phyloP scores from a whole-genome alignment of 2,797 vertebrate species.

The Rhabdomys pumilio region DNA sequence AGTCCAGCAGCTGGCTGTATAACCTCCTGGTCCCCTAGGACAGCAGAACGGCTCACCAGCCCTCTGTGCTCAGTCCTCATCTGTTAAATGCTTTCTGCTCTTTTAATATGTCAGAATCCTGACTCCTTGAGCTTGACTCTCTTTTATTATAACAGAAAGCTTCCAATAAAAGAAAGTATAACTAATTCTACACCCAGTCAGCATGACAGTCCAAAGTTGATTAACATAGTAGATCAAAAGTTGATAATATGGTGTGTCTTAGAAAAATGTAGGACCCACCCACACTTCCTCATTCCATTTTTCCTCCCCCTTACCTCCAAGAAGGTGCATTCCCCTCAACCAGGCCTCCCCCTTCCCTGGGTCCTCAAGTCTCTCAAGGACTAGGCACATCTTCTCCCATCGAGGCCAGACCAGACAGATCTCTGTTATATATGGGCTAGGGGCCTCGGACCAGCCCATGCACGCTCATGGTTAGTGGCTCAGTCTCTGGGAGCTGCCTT shows the following conservation, averaged over 20 bases:
- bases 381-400: background rate
- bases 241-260: background rate
- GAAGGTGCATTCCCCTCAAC: too few species aligned
- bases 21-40: constrained; percentile 76
- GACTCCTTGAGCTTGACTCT: constrained; percentile 59
- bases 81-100: constrained; percentile 72
- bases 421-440: background rate
- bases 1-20: constrained; percentile 73
- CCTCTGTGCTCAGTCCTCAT: constrained; percentile 73
- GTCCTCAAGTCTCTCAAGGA: background rate
- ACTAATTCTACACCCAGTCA: constrained; percentile 73
- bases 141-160: constrained; percentile 79
- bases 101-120: constrained; percentile 68
- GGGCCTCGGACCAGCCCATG: background rate
- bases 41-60: constrained; percentile 77
- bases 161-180: constrained; percentile 73
- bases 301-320: background rate
- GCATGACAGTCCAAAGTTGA: constrained; percentile 49
- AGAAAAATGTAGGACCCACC: background rate
- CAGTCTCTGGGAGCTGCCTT: background rate
- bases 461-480: background rate
- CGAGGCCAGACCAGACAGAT: background rate
- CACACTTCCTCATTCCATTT: background rate
- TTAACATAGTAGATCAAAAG: constrained; percentile 55
- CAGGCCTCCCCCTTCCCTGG: background rate